Evolutionary conservation across 2,113 vertebrate genomes (phyloP).

Genomic region (Melanostigma gelatinosum): DNA sequence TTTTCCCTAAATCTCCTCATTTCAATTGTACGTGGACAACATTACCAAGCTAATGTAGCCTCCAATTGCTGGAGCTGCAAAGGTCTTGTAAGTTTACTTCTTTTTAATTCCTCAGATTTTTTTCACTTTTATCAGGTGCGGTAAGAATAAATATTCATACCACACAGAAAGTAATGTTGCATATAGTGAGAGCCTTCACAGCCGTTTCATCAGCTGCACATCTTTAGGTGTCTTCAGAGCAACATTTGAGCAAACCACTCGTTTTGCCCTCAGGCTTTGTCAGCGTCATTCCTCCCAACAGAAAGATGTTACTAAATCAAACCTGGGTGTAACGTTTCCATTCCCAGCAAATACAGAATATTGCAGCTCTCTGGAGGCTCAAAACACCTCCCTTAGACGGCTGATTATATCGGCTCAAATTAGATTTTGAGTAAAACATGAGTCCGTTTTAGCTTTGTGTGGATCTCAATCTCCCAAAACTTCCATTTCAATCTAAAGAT

Average conservation of each 20-base stretch:
- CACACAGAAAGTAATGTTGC: slow-evolving; percentile 45
- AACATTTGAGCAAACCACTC: slow-evolving; percentile 46
- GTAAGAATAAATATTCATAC: slow-evolving; percentile 45
- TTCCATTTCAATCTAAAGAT: slow-evolving; percentile 30
- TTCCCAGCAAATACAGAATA: slow-evolving; percentile 34
- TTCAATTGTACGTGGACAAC: slow-evolving; percentile 3
- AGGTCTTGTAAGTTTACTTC: background rate
- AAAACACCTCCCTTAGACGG: slow-evolving; percentile 13
- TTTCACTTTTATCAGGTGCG: background rate
- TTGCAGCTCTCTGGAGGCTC: slow-evolving; percentile 42
- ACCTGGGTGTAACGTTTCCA: slow-evolving; percentile 34
- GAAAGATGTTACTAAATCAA: slow-evolving; percentile 40
- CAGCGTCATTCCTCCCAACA: slow-evolving; percentile 39
- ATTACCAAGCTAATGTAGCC: background rate
- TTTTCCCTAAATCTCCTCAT: background rate
- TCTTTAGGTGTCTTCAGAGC: slow-evolving; percentile 50
- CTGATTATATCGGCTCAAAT: slow-evolving; percentile 52
- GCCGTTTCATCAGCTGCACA: slow-evolving; percentile 61
- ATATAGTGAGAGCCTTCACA: slow-evolving; percentile 32
- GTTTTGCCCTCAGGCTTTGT: slow-evolving; percentile 44
- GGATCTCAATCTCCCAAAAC: slow-evolving; percentile 30
- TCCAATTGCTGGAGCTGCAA: background rate
- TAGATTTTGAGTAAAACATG: slow-evolving; percentile 59
- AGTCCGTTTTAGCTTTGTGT: slow-evolving; percentile 43
- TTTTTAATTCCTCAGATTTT: background rate